Base-by-base conservation (phyloP, 2,797 vertebrate species). In the Scyliorhinus canicula region DNA sequence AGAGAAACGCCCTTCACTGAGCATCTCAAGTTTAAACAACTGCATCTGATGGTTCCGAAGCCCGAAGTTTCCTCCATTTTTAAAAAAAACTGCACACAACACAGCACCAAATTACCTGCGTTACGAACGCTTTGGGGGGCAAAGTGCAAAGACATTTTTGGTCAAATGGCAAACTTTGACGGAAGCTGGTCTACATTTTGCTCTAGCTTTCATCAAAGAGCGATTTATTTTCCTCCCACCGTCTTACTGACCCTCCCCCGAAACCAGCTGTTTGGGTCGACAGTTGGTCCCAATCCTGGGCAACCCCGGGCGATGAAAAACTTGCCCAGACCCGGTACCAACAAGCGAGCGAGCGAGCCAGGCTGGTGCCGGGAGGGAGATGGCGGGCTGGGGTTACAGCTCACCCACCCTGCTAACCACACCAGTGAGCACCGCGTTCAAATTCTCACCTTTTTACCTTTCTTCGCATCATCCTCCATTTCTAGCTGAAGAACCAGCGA, bases 391-490 rank as follows among this genome's bases (percentile, higher is more conserved):
- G 8, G 31, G 24, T 55, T 55, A 1, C 3, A 4, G 47, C 26
- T 28, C 12, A 24, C 8, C 88, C 2, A 21, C 35, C 69, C 35
- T 31, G 4, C 21, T 16, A 14, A 40, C 57, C 16, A 60, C 86
- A 63, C 0, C 57, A 63, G n/a, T 11, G 9, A 0, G 14, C 12
- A 26, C 93, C 93, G 26, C 12, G 11, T 14, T 50, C 93, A 31
- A 21, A 47, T 8, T 7, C 95, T 95, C 74, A 95, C 95, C 95
- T 95, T 95, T 84, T 95, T 95, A 60, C 74, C 95, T 95, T 95
- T 95, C 82, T 95, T 95, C 95, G 52, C 95, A 95, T 95, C 95
- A 63, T 95, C 95, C 95, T 95, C 95, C 95, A 95, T 95, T n/a
- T 77, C 71, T 79, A 79, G 77, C 71, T 82, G 67, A 77, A 57